A percentile compares a stretch with the other conserved stretches of the same genome.
phyloP scores from a whole-genome alignment of 2,113 vertebrate species.

The Trochalopteron elliotii region DNA sequence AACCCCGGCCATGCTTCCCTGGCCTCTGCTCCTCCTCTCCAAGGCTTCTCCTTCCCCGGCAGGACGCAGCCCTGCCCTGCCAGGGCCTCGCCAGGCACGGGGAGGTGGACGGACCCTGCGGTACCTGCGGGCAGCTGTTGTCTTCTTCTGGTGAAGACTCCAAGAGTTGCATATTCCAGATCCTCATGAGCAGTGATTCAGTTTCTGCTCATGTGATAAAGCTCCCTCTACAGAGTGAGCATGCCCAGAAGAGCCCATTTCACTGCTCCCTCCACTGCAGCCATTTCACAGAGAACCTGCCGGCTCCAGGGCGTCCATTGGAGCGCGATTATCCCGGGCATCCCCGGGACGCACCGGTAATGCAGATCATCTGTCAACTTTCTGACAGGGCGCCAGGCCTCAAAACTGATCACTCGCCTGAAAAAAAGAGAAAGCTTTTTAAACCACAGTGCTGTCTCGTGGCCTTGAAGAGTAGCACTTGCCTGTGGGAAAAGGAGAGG shows the following conservation, averaged over 20 bases:
- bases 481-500: slow-evolving; percentile 10
- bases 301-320: slow-evolving; percentile 59
- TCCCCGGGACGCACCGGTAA: slow-evolving; percentile 24
- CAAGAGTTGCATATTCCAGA: slow-evolving; percentile 71
- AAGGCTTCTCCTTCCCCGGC: slow-evolving; percentile 6
- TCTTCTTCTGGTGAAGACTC: slow-evolving; percentile 69
- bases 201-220: slow-evolving; percentile 74
- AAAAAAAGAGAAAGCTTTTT: slow-evolving; percentile 38
- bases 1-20: slow-evolving; percentile 33
- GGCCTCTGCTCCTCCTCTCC: slow-evolving; percentile 32
- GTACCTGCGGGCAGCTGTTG: slow-evolving; percentile 78
- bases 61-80: not conserved
- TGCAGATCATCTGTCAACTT: slow-evolving; percentile 44
- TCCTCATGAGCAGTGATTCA: slow-evolving; percentile 73
- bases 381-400: slow-evolving; percentile 59
- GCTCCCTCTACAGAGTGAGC: slow-evolving; percentile 76
- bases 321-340: slow-evolving; percentile 54
- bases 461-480: slow-evolving; percentile 56
- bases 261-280: slow-evolving; percentile 70
- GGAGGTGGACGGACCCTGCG: slow-evolving; percentile 46
- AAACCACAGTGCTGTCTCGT: slow-evolving; percentile 15
- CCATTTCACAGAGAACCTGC: slow-evolving; percentile 74
- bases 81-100: not conserved
- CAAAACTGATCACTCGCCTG: slow-evolving; percentile 38
- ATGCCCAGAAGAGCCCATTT: slow-evolving; percentile 76